Base-by-base conservation (phyloP, 2,888 invertebrate species). In the Abrostola triplasia region DNA sequence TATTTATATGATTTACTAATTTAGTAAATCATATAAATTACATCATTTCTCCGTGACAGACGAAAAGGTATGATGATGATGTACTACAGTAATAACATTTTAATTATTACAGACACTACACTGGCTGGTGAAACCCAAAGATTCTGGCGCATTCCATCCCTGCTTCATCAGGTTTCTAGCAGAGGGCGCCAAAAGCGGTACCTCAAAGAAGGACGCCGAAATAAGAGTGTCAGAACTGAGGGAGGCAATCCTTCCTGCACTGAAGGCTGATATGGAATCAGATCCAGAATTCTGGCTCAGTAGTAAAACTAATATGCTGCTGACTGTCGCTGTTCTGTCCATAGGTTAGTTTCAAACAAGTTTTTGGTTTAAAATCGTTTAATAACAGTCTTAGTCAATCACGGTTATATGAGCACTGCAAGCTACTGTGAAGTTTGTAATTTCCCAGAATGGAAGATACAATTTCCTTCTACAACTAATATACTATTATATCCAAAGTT, bases 101-200 rank as follows among this genome's bases (percentile, higher is more conserved):
- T 24, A 24, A 24, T 40, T 5, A 38, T 87, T 86, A 4, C 81
- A 96, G 96, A 95, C 95, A 0, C 82, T 99, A 56, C 95, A 98
- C 65, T 99, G 99, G 96, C 93, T 99, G 35, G 96, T 99, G 11
- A 97, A 97, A 50, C 98, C 98, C 0, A 96, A 97, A 48, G 97
- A 98, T 84, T 95, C 96, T 0, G 95, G 95, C 55, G 96, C 97
- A 70, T 98, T 99, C 86, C 98, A 98, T 90, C 98, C 98, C 0
- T 95, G 95, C 64, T 96, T 98, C 56, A 95, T 97, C 1, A 95
- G 96, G 44, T 96, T 96, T 79, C 93, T 99, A 11, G 96, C 97
- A 73, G 95, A 96, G 67, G 98, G 98, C 0, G 96, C 98, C 71
- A 93, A 95, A 38, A 96, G 96, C 82, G 96, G 96, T 10, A 95